Conservation (phyloP, 2,888 invertebrate genomes). For the Tipula lateralis region DNA sequence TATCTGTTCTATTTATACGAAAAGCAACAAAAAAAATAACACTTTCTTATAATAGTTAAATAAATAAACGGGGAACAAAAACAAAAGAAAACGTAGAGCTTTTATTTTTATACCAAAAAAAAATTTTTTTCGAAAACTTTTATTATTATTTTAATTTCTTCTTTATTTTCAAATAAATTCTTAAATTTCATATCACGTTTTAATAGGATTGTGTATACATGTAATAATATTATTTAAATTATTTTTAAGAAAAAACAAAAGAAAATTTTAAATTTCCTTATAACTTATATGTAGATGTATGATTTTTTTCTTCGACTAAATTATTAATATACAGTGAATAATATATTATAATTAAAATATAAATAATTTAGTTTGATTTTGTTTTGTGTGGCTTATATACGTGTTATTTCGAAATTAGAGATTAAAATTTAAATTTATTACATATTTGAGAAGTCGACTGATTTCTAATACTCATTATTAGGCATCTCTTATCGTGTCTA, state of each 20-base stretch:
- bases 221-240: neutral
- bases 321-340: neutral
- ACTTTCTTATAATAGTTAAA: neutral
- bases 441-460: too few species aligned
- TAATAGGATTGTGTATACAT: neutral
- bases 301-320: neutral
- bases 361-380: neutral
- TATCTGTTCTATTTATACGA: neutral
- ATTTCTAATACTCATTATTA: too few species aligned
- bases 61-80: neutral
- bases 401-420: neutral
- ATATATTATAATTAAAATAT: constrained; percentile 1
- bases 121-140: too few species aligned
- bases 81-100: neutral
- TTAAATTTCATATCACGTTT: constrained; percentile 1
- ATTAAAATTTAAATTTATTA: neutral
- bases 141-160: neutral
- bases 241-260: neutral
- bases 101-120: neutral
- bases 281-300: neutral
- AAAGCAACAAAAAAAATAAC: neutral
- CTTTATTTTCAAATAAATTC: neutral
- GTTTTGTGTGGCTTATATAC: neutral
- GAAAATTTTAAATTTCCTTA: neutral
- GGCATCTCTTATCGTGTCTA: too few species aligned